These are phyloP conservation scores for Phoeniculus purpureus DNA, from an alignment of 2,797 vertebrate genomes.

Conservation along the genomic window DNA sequence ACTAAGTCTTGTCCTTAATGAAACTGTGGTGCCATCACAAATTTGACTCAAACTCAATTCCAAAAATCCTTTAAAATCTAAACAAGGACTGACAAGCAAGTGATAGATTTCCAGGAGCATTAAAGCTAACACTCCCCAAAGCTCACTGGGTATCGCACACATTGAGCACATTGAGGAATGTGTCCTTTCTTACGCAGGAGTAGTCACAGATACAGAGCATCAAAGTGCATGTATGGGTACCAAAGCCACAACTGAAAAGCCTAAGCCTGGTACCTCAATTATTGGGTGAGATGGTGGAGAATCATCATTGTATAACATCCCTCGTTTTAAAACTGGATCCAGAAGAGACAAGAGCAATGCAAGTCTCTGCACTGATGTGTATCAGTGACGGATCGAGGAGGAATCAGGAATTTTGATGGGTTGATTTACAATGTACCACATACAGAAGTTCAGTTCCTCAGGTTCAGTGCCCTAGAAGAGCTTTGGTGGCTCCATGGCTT, in stretches of 20 bases:
- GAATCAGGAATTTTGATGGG: neutral
- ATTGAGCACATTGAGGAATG: neutral
- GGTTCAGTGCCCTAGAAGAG: neutral
- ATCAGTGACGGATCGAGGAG: neutral
- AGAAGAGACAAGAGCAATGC: neutral
- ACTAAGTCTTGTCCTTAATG: neutral
- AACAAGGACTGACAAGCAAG: neutral
- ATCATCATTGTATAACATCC: fast-evolving
- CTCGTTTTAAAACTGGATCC: neutral
- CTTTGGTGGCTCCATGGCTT: fast-evolving
- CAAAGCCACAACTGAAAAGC: neutral
- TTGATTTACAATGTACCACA: fast-evolving
- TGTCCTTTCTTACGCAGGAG: neutral
- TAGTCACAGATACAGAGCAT: neutral
- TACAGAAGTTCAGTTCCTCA: neutral
- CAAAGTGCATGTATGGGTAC: fast-evolving
- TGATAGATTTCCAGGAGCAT: neutral
- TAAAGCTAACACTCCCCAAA: neutral
- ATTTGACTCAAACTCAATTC: neutral
- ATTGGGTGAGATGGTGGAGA: neutral
- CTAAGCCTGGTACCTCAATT: fast-evolving
- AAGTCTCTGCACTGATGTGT: neutral
- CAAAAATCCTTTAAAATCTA: neutral
- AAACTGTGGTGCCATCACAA: fast-evolving
- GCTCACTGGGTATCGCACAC: neutral